Evolutionary conservation across 1,140 invertebrate species (phyloP).

Genomic region (Aradophagus sp.): DNA sequence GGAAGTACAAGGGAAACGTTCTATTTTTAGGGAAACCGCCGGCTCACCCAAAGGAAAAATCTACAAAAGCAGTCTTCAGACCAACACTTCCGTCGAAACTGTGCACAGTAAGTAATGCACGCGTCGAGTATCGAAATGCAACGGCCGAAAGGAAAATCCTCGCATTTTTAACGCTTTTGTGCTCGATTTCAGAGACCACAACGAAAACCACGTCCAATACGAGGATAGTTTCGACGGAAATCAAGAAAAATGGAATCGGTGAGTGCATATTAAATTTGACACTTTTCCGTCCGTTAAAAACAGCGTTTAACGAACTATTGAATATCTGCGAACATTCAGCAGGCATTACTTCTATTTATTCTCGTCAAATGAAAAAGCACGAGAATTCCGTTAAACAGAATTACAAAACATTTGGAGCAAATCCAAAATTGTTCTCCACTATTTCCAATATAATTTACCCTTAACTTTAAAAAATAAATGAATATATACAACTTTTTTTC

Average conservation of each 20-base stretch:
- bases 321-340: too few relatives aligned
- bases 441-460: too few relatives aligned
- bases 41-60: conserved; percentile 72
- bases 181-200: conserved; percentile 65
- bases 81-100: conserved; percentile 69
- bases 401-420: too few relatives aligned
- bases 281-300: conserved; percentile 7
- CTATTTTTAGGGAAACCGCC: conserved; percentile 65
- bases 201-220: conserved; percentile 67
- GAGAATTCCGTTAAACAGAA: too few relatives aligned
- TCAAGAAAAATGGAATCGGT: conserved; percentile 69
- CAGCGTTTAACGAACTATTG: too few relatives aligned
- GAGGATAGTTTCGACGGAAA: conserved; percentile 59
- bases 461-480: too few relatives aligned
- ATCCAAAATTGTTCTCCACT: too few relatives aligned
- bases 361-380: too few relatives aligned
- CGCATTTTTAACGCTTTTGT: conserved; percentile 15
- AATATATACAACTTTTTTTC: too few relatives aligned
- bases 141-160: background rate
- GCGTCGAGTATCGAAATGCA: background rate
- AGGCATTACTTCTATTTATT: background rate
- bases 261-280: conserved; percentile 29
- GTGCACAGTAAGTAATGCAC: conserved; percentile 65
- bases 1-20: background rate
- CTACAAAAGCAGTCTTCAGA: conserved; percentile 72